Conservation (phyloP, 2,888 invertebrate genomes). For the Helleia helle region DNA sequence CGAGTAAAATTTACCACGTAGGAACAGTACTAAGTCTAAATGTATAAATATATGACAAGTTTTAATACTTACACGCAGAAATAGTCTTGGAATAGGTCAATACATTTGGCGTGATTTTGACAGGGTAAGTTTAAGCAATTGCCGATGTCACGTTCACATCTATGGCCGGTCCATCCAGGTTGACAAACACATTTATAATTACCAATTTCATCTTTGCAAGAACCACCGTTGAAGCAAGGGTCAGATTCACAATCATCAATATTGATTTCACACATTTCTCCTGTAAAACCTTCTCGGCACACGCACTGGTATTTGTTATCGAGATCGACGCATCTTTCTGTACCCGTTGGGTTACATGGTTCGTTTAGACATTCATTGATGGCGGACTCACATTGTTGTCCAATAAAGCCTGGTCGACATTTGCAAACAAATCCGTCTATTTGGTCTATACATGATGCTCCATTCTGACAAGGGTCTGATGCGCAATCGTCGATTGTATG, state of each 20-base stretch:
- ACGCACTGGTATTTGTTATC: slow-evolving; percentile 91
- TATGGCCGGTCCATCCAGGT: slow-evolving; percentile 89
- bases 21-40: too few species aligned
- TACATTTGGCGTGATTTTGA: slow-evolving; percentile 93
- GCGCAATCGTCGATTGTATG: slow-evolving; percentile 95
- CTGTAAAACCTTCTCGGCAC: slow-evolving; percentile 91
- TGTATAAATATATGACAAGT: slow-evolving; percentile 3
- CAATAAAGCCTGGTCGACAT: slow-evolving; percentile 93
- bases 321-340: slow-evolving; percentile 90
- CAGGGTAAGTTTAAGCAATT: slow-evolving; percentile 91
- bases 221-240: slow-evolving; percentile 92
- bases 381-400: slow-evolving; percentile 94
- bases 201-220: slow-evolving; percentile 89
- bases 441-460: slow-evolving; percentile 90
- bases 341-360: slow-evolving; percentile 92
- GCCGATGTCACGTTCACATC: slow-evolving; percentile 91
- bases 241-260: slow-evolving; percentile 89
- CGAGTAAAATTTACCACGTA: too few species aligned
- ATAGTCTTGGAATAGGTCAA: slow-evolving; percentile 91
- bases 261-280: slow-evolving; percentile 87
- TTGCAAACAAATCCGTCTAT: slow-evolving; percentile 93
- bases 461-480: slow-evolving; percentile 92
- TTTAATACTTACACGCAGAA: slow-evolving; percentile 87
- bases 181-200: slow-evolving; percentile 87
- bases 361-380: slow-evolving; percentile 94